Percentiles rank a stretch among this genome's conserved stretches.
Evolutionary conservation across 1,140 invertebrate species (phyloP).

Genomic region (Bombus turneri): DNA sequence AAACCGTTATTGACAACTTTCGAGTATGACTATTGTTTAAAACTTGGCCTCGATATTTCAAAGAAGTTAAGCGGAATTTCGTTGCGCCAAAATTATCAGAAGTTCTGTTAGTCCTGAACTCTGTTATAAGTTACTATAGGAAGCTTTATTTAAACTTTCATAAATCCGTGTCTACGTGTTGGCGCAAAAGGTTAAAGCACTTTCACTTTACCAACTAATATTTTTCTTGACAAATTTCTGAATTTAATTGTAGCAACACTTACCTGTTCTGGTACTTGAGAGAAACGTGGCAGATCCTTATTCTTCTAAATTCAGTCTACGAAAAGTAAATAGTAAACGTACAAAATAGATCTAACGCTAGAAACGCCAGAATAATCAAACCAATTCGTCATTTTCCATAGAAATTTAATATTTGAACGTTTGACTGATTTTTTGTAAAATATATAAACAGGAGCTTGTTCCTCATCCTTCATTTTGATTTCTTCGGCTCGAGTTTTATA

Average conservation of each 20-base stretch:
- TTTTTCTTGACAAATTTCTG: not conserved
- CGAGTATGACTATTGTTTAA: constrained; percentile 26
- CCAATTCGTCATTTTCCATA: too few species aligned
- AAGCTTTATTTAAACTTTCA: constrained; percentile 57
- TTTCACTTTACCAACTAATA: not conserved
- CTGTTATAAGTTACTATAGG: constrained; percentile 60
- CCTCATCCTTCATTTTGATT: too few species aligned
- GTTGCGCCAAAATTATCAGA: constrained; percentile 54
- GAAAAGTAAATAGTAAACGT: not conserved
- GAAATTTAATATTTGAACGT: too few species aligned
- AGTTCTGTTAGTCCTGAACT: constrained; percentile 50
- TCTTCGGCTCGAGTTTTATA: too few species aligned
- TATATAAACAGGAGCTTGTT: too few species aligned
- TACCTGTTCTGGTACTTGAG: constrained; percentile 20
- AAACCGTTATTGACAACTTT: constrained; percentile 30
- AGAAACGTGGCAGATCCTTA: not conserved
- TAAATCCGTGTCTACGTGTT: constrained; percentile 52
- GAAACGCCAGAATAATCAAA: not conserved
- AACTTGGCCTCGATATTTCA: constrained; percentile 27
- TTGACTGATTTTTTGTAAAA: too few species aligned
- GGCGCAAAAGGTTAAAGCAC: constrained; percentile 10
- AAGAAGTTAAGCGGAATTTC: constrained; percentile 39
- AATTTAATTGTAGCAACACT: constrained; percentile 21
- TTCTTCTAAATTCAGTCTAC: not conserved
- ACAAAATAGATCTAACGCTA: not conserved